phyloP scores from a whole-genome alignment of 2,113 vertebrate genomes.

The Lamprotornis superbus region DNA sequence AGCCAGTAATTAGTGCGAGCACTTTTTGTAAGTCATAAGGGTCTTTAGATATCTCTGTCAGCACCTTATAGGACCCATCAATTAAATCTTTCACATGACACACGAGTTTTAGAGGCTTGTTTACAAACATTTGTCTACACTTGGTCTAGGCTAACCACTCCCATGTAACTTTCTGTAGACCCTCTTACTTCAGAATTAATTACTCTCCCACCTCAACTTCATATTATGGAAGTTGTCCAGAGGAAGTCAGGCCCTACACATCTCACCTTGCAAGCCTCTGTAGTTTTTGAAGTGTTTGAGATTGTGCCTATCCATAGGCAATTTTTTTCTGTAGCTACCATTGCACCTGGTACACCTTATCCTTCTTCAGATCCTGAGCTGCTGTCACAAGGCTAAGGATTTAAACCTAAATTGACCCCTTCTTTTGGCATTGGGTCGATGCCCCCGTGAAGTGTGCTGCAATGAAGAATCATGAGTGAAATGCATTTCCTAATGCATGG shows the following conservation, averaged over 20 bases:
- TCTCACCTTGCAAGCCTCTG: not conserved
- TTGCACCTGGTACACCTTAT: not conserved
- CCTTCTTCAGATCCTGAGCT: not conserved
- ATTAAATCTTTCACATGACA: not conserved
- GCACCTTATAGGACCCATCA: not conserved
- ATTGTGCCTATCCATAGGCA: not conserved
- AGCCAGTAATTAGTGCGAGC: not conserved
- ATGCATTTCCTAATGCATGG: not conserved
- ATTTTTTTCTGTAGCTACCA: not conserved
- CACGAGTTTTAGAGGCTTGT: fast-evolving
- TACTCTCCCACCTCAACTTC: not conserved
- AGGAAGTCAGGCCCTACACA: not conserved
- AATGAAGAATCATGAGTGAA: not conserved
- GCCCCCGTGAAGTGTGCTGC: not conserved
- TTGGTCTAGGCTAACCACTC: not conserved
- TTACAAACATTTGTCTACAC: not conserved
- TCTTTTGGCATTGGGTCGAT: not conserved
- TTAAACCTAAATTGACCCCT: not conserved
- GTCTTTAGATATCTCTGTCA: not conserved
- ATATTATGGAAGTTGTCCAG: not conserved
- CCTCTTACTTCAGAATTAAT: not conserved
- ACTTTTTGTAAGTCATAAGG: not conserved
- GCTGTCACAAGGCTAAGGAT: not conserved
- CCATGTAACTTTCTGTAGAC: not conserved
- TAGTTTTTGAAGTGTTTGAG: not conserved